Evolutionary conservation across 2,888 invertebrate genomes (phyloP).

Genomic region (Nemapogon koenigi): DNA sequence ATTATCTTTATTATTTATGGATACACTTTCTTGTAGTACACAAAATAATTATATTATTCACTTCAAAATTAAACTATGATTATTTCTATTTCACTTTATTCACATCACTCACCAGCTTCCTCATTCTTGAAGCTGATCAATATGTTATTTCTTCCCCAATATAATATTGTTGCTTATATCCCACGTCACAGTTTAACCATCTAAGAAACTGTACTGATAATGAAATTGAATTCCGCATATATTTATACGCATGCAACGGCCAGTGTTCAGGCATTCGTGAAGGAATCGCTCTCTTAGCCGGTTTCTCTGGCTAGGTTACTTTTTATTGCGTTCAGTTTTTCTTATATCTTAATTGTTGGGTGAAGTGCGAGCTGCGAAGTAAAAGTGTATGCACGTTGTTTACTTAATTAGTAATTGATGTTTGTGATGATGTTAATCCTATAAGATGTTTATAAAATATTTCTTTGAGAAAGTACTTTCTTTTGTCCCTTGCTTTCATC

Average conservation of each 20-base stretch:
- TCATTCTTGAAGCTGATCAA: constrained; percentile 38
- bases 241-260: constrained; percentile 57
- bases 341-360: constrained; percentile 19
- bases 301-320: constrained; percentile 33
- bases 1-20: too few species aligned
- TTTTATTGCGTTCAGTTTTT: constrained; percentile 6
- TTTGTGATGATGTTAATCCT: too few species aligned
- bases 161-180: constrained; percentile 7
- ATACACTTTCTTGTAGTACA: too few species aligned
- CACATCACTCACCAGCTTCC: constrained; percentile 53
- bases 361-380: constrained; percentile 13
- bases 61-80: constrained; percentile 21
- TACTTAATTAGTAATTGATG: too few species aligned
- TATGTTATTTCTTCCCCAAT: background rate
- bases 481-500: too few species aligned
- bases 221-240: constrained; percentile 63
- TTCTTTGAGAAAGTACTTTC: too few species aligned
- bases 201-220: constrained; percentile 53
- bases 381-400: too few species aligned
- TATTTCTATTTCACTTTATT: constrained; percentile 19
- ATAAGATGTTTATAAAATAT: too few species aligned
- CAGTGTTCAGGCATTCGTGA: constrained; percentile 57
- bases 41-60: constrained; percentile 26
- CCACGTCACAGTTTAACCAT: constrained; percentile 48
- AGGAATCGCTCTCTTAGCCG: constrained; percentile 39